Evolutionary conservation across 2,888 invertebrate species (phyloP).

Genomic region (Heteromyza rotundicornis): DNA sequence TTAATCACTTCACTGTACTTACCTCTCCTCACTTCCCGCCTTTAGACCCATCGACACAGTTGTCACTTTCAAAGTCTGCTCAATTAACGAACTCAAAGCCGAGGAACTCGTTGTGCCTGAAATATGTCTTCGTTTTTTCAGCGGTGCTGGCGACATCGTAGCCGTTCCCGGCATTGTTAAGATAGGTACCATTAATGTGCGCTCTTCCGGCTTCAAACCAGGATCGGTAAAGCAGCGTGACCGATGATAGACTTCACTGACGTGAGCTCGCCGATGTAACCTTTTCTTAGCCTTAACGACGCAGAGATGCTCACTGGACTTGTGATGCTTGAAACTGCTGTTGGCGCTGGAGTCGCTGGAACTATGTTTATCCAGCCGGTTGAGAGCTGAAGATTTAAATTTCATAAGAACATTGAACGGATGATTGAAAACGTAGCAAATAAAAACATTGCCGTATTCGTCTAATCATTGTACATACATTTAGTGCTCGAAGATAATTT

Average conservation of each 20-base stretch:
- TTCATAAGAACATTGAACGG: not conserved
- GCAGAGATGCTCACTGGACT: conserved; percentile 35
- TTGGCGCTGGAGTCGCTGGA: conserved; percentile 18
- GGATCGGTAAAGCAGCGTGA: conserved; percentile 49
- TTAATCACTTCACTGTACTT: conserved; percentile 40
- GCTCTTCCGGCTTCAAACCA: conserved; percentile 4
- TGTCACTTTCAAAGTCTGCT: conserved; percentile 49
- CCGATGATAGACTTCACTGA: conserved; percentile 41
- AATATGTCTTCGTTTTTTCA: conserved; percentile 8
- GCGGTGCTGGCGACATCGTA: not conserved
- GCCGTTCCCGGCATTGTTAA: conserved; percentile 25
- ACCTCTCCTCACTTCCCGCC: conserved; percentile 42
- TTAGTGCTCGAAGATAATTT: conserved; percentile 15
- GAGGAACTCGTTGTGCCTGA: conserved; percentile 26
- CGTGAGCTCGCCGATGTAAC: conserved; percentile 32
- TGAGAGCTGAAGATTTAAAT: too few species aligned
- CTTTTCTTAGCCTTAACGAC: conserved; percentile 27
- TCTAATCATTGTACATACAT: too few species aligned
- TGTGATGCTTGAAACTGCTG: conserved; percentile 19
- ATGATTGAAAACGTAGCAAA: conserved; percentile 1
- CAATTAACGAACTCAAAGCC: conserved; percentile 43
- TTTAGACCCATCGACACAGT: conserved; percentile 44
- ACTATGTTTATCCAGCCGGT: too few species aligned
- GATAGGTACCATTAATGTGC: conserved; percentile 26
- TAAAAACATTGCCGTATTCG: too few species aligned